These are phyloP conservation scores for Acleris holmiana DNA, from an alignment of 2,888 invertebrate genomes.

Conservation along the genomic window DNA sequence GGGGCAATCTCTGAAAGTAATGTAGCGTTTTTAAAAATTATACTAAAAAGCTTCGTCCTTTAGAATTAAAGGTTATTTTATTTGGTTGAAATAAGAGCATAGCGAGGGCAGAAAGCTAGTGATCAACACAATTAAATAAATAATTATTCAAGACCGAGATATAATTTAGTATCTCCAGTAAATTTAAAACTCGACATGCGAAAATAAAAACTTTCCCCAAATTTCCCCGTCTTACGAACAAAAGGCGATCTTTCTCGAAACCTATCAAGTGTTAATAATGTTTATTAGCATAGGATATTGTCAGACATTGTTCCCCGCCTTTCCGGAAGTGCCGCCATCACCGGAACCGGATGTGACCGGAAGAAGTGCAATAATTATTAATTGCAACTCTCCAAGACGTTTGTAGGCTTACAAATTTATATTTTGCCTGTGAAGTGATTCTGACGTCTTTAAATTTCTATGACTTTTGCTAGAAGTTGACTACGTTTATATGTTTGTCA, in stretches of 20 bases:
- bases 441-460: background rate
- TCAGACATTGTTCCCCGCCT: conserved; percentile 50
- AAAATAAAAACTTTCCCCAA: background rate
- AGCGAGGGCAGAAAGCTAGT: too few relatives aligned
- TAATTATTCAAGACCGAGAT: too few relatives aligned
- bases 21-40: too few relatives aligned
- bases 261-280: conserved; percentile 53
- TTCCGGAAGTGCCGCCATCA: conserved; percentile 62
- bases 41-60: too few relatives aligned
- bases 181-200: too few relatives aligned
- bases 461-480: background rate
- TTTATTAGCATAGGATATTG: conserved; percentile 61
- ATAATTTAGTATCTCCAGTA: too few relatives aligned
- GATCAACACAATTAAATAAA: too few relatives aligned
- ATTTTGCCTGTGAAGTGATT: conserved; percentile 3
- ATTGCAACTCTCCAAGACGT: conserved; percentile 66
- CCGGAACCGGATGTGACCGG: conserved; percentile 65
- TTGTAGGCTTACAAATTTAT: conserved; percentile 38
- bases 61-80: too few relatives aligned
- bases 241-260: conserved; percentile 24
- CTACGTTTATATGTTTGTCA: background rate
- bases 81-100: too few relatives aligned
- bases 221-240: conserved; percentile 23
- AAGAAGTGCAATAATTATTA: conserved; percentile 82
- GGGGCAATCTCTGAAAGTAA: too few relatives aligned